A percentile compares a stretch with the other conserved stretches of the same genome.
Conservation (phyloP, 2,113 vertebrate species). For the Gavia stellata region DNA sequence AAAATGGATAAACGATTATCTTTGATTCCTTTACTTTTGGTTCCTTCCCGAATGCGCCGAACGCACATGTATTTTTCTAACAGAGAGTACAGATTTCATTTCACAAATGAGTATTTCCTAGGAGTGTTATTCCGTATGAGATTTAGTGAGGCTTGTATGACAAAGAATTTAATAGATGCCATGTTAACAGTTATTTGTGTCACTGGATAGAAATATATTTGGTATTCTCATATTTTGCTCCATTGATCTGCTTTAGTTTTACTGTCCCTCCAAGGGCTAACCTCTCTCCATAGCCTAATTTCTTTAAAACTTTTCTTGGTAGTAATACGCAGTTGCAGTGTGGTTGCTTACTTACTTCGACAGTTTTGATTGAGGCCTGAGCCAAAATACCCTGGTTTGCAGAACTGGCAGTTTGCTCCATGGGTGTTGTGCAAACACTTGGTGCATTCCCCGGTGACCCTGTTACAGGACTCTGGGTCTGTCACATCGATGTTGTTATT, state of each 20-base stretch:
- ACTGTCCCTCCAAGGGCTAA: background rate
- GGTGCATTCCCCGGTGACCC: conserved; percentile 76
- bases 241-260: background rate
- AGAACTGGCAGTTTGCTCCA: conserved; percentile 78
- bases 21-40: background rate
- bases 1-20: background rate
- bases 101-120: background rate
- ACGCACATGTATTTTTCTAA: background rate
- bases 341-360: conserved; percentile 71
- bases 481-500: conserved; percentile 80
- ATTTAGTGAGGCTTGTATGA: background rate
- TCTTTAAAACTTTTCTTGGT: background rate
- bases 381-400: conserved; percentile 83
- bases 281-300: background rate
- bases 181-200: background rate
- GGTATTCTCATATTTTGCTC: background rate
- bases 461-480: conserved; percentile 75
- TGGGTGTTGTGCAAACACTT: conserved; percentile 81
- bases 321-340: background rate
- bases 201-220: background rate
- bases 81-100: background rate
- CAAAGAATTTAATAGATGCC: background rate
- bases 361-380: conserved; percentile 79
- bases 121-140: background rate
- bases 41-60: background rate